phyloP scores from a whole-genome alignment of 2,888 invertebrate genomes.

The Sclerodermus sp. region DNA sequence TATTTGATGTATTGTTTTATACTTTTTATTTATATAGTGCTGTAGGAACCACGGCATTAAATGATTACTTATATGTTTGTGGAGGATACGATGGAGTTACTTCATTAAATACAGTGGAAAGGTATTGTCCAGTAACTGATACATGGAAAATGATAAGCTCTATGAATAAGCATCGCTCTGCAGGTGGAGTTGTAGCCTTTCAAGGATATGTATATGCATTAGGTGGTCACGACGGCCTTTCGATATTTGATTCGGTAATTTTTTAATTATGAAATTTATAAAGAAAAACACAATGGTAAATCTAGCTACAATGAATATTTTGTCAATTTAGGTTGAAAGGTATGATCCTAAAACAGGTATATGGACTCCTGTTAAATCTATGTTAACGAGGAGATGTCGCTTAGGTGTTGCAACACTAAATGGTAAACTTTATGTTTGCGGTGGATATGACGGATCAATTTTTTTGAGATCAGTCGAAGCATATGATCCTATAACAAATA shows the following conservation, averaged over 20 bases:
- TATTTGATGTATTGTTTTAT: conserved; percentile 21
- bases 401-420: conserved; percentile 80
- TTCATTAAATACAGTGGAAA: conserved; percentile 80
- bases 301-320: too few species aligned
- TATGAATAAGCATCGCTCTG: conserved; percentile 74
- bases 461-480: conserved; percentile 82
- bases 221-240: conserved; percentile 86
- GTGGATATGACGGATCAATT: conserved; percentile 82
- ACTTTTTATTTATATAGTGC: too few species aligned
- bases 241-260: conserved; percentile 79
- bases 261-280: too few species aligned
- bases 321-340: conserved; percentile 65
- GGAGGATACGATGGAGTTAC: conserved; percentile 85
- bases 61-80: conserved; percentile 80
- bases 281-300: too few species aligned
- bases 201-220: conserved; percentile 77
- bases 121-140: conserved; percentile 74
- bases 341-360: conserved; percentile 74
- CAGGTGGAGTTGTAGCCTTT: conserved; percentile 72
- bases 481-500: conserved; percentile 73
- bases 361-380: conserved; percentile 76
- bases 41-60: conserved; percentile 78
- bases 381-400: conserved; percentile 79
- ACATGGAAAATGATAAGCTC: conserved; percentile 74
- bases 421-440: conserved; percentile 81